Percentiles rank a stretch among this genome's conserved stretches.
These are phyloP conservation scores for Urocolius indicus DNA, from an alignment of 2,113 vertebrate genomes.

Conservation along the genomic window DNA sequence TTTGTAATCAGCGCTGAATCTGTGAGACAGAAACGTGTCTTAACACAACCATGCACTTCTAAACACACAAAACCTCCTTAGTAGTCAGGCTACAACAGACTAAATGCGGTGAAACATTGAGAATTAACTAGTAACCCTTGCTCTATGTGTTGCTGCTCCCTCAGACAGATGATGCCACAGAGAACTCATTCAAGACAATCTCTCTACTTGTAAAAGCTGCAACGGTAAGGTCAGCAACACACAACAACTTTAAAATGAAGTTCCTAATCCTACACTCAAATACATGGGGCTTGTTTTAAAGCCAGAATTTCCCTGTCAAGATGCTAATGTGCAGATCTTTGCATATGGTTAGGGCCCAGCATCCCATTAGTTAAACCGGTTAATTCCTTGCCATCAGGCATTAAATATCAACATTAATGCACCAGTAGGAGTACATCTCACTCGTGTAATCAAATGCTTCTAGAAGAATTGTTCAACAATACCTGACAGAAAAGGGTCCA, in stretches of 20 bases:
- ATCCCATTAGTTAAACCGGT: background rate
- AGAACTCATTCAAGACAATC: background rate
- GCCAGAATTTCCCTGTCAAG: background rate
- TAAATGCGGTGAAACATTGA: background rate
- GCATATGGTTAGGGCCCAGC: background rate
- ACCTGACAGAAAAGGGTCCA: slow-evolving; percentile 93
- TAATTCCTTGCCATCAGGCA: background rate
- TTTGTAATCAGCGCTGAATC: slow-evolving; percentile 86
- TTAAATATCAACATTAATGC: background rate
- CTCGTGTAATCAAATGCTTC: background rate
- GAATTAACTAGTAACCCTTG: background rate
- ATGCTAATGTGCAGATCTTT: background rate
- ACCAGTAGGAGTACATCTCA: background rate
- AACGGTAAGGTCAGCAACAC: background rate
- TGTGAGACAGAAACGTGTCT: slow-evolving; percentile 48
- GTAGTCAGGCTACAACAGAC: background rate
- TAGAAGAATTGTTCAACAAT: background rate
- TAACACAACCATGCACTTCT: background rate
- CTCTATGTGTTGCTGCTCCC: background rate
- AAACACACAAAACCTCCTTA: background rate
- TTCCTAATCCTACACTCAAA: background rate
- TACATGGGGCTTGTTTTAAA: background rate
- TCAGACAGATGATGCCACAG: background rate
- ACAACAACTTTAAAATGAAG: background rate
- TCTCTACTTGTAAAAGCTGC: background rate